Conservation (phyloP, 2,797 vertebrate species). For the Echeneis naucrates region DNA sequence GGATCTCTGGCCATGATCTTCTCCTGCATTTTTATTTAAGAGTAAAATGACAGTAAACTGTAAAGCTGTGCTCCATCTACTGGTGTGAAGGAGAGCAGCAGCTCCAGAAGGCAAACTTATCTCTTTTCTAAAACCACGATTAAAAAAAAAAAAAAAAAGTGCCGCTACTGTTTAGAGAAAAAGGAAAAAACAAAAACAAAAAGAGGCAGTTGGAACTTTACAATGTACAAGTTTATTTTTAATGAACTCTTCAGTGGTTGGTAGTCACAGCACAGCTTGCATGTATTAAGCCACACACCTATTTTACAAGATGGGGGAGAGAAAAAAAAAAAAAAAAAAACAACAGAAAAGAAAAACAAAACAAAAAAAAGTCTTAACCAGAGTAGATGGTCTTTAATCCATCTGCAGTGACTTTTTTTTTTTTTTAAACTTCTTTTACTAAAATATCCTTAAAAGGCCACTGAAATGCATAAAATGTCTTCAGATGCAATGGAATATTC, state of each 20-base stretch:
- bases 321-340: conserved; percentile 42
- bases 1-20: too few species aligned
- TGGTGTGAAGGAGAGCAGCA: conserved; percentile 41
- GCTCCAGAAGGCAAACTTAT: background rate
- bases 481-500: conserved; percentile 83
- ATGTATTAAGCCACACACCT: conserved; percentile 90
- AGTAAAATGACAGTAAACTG: background rate
- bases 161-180: background rate
- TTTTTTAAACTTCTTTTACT: conserved; percentile 77
- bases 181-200: conserved; percentile 58
- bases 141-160: too few species aligned
- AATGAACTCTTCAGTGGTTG: conserved; percentile 99
- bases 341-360: conserved; percentile 23
- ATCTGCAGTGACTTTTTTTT: conserved; percentile 87
- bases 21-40: background rate
- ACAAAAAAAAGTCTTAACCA: conserved; percentile 71
- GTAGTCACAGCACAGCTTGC: conserved; percentile 93
- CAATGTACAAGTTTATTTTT: conserved; percentile 98
- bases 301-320: conserved; percentile 88
- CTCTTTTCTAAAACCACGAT: too few species aligned
- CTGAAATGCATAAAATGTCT: conserved; percentile 97
- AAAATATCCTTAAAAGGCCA: conserved; percentile 94
- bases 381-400: conserved; percentile 84
- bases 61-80: conserved; percentile 63
- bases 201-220: conserved; percentile 87